phyloP scores from a whole-genome alignment of 2,113 vertebrate species.

The Laticauda colubrina region DNA sequence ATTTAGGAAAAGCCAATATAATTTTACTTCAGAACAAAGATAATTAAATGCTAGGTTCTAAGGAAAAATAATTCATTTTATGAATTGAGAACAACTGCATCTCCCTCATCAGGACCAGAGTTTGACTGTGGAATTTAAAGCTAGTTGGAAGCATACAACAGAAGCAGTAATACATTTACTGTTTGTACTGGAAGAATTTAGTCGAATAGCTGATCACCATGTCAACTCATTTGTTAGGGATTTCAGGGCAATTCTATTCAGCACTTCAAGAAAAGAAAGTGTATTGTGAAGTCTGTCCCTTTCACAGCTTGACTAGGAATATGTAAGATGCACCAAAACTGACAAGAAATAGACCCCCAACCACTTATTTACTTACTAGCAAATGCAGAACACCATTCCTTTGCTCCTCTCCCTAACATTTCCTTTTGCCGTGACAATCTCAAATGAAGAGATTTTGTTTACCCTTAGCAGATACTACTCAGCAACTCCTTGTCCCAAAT shows the following conservation, averaged over 20 bases:
- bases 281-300: conserved; percentile 52
- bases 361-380: conserved; percentile 28
- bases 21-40: conserved; percentile 25
- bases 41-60: conserved; percentile 5
- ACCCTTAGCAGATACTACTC: conserved; percentile 49
- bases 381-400: conserved; percentile 39
- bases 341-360: conserved; percentile 68
- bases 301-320: conserved; percentile 55
- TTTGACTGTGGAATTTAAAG: conserved; percentile 32
- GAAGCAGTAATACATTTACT: neutral
- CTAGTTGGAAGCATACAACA: conserved; percentile 8
- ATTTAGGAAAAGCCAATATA: conserved; percentile 39
- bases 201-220: conserved; percentile 52
- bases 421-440: conserved; percentile 52
- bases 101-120: conserved; percentile 43
- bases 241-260: conserved; percentile 53
- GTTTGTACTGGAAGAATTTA: conserved; percentile 42
- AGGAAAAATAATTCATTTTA: conserved; percentile 33
- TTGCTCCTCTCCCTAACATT: conserved; percentile 53
- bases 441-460: conserved; percentile 42
- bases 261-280: conserved; percentile 58
- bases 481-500: conserved; percentile 61
- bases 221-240: conserved; percentile 54
- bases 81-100: neutral
- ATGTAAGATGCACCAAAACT: conserved; percentile 72